A percentile compares a stretch with the other conserved stretches of the same genome.
Conservation (phyloP, 1,140 invertebrate species). For the Zaprionus vittiger region DNA sequence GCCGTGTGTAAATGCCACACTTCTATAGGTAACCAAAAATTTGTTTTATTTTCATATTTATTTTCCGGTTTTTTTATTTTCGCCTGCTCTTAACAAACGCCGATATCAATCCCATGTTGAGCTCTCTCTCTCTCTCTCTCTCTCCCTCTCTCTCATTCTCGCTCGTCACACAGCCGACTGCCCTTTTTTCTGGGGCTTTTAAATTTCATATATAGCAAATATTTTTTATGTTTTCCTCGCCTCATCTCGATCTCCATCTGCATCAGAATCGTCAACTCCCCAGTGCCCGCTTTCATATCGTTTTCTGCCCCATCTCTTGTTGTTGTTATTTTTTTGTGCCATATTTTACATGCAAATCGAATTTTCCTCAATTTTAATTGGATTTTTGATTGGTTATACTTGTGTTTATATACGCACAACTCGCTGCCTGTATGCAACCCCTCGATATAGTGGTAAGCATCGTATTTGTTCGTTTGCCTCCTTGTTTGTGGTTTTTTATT, state of each 20-base stretch:
- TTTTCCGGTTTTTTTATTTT: slow-evolving; percentile 37
- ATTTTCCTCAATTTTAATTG: slow-evolving; percentile 85
- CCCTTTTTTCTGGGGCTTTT: slow-evolving; percentile 75
- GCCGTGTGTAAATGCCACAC: slow-evolving; percentile 66
- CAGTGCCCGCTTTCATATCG: slow-evolving; percentile 32
- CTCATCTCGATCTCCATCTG: slow-evolving; percentile 6
- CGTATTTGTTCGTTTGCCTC: slow-evolving; percentile 28
- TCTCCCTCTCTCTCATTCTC: background rate
- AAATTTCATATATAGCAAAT: slow-evolving; percentile 79
- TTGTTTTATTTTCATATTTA: slow-evolving; percentile 78
- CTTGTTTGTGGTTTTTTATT: background rate
- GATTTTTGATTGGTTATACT: slow-evolving; percentile 84
- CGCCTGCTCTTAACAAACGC: slow-evolving; percentile 22
- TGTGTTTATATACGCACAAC: slow-evolving; percentile 82
- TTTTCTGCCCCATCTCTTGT: slow-evolving; percentile 41
- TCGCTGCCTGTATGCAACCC: slow-evolving; percentile 50
- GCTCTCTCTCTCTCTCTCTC: slow-evolving; percentile 28
- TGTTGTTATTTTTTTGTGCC: slow-evolving; percentile 54
- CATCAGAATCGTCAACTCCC: background rate
- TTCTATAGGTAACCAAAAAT: slow-evolving; percentile 73
- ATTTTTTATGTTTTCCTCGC: slow-evolving; percentile 72
- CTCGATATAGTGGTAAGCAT: slow-evolving; percentile 7
- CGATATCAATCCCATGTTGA: slow-evolving; percentile 72
- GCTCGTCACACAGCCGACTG: slow-evolving; percentile 36
- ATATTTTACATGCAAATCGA: slow-evolving; percentile 84